A percentile compares a stretch with the other conserved stretches of the same genome.
Conservation (phyloP, 1,140 invertebrate genomes). For the Heterodera carotae region DNA sequence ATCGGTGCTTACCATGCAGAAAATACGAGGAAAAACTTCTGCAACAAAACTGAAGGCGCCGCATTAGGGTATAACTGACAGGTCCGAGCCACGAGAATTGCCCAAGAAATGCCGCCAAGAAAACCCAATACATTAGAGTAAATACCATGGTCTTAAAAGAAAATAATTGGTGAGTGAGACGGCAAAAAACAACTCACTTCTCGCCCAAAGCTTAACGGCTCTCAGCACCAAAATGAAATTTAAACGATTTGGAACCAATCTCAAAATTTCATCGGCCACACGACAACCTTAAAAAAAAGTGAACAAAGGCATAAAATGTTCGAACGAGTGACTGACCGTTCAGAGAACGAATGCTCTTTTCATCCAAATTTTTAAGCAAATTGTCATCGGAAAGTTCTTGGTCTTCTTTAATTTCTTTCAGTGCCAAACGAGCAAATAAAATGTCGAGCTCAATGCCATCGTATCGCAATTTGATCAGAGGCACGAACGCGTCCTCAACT, state of each 20-base stretch:
- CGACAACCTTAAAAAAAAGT: constrained; percentile 74
- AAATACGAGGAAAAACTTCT: constrained; percentile 98
- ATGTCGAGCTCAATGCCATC: constrained; percentile 92
- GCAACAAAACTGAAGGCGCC: constrained; percentile 85
- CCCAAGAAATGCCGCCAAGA: constrained; percentile 97
- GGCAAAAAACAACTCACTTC: constrained; percentile 75
- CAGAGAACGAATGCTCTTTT: constrained; percentile 90
- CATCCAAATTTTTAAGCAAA: constrained; percentile 90
- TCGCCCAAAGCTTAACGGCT: constrained; percentile 97
- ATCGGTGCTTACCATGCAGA: constrained; percentile 76
- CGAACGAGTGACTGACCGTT: too few species aligned
- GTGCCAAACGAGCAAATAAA: constrained; percentile 86
- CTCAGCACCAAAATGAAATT: constrained; percentile 88
- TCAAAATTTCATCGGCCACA: constrained; percentile 95
- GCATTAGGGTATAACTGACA: constrained; percentile 99
- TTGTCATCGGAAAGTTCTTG: constrained; percentile 86
- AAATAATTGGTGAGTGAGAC: constrained; percentile 18
- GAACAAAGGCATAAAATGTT: constrained; percentile 17
- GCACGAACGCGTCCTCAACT: constrained; percentile 97
- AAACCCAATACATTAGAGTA: constrained; percentile 98
- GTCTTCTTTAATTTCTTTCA: constrained; percentile 84
- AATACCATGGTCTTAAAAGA: constrained; percentile 77
- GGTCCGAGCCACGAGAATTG: constrained; percentile 94
- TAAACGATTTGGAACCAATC: constrained; percentile 89
- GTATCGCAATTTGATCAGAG: constrained; percentile 98